A percentile compares a stretch with the other conserved stretches of the same genome.
Conservation (phyloP, 2,797 vertebrate species). For the Clarias laeviceps region DNA sequence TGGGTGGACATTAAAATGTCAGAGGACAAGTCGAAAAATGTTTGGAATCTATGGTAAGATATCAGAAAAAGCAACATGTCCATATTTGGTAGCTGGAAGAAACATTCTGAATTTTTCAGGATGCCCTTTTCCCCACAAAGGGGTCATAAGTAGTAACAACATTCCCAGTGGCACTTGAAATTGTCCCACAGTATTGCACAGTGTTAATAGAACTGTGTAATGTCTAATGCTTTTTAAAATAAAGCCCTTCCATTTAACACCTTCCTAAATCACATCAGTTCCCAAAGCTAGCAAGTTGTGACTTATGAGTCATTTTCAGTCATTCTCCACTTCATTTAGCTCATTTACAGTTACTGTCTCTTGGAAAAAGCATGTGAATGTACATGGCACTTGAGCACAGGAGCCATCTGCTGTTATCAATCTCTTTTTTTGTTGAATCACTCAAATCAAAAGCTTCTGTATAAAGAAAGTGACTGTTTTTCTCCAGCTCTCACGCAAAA, state of each 20-base stretch:
- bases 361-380: background rate
- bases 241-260: background rate
- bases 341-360: background rate
- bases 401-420: slow-evolving; percentile 37
- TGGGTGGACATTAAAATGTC: background rate
- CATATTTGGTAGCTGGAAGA: slow-evolving; percentile 40
- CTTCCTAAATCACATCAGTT: background rate
- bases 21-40: slow-evolving; percentile 27
- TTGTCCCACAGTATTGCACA: background rate
- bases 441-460: slow-evolving; percentile 25
- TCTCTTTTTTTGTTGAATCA: slow-evolving; percentile 5
- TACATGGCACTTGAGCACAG: background rate
- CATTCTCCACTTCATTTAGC: background rate
- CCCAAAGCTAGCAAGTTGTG: background rate
- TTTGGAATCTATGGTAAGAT: slow-evolving; percentile 37
- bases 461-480: slow-evolving; percentile 16
- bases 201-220: background rate
- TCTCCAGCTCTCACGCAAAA: slow-evolving; percentile 24
- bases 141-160: slow-evolving; percentile 9
- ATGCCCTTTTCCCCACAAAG: slow-evolving; percentile 26
- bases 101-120: slow-evolving; percentile 32
- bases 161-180: background rate
- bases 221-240: background rate
- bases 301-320: background rate
- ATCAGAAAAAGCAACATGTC: slow-evolving; percentile 23